Base-by-base conservation (phyloP, 2,888 invertebrate species). In the Torymus aiolomorphi region DNA sequence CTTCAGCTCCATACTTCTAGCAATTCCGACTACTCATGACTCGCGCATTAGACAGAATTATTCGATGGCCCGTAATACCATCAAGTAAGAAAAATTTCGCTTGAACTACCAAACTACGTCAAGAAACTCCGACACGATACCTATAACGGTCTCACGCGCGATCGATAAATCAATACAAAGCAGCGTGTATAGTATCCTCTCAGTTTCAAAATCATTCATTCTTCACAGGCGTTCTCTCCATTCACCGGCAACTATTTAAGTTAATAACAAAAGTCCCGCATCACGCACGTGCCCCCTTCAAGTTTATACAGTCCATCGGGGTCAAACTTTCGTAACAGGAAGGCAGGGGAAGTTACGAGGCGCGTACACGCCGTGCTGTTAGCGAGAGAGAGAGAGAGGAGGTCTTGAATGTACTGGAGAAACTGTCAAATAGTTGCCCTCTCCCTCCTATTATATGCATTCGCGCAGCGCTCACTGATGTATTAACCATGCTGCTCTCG, bases 261-360 rank as follows among this genome's bases (percentile, higher is more conserved):
- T 76, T 74, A 76, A 69, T 69, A 69, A 69, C 61, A 76, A 76
- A 76, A 76, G 67, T 69, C 66, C 24, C 18, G 42, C 63, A 12
- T 63, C 73, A 56, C n/a, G 52, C 16, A 14, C 20, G 14, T 42
- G 8, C 54, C 20, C n/a, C 49, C 24, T 16, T 54, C 62, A 76
- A 76, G 76, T 76, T 76, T 76, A 63, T 67, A 31, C 18, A 72
- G 77, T 59, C 72, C 77, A 77, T 77, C 65, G 77, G 31, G 72
- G 72, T 78, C 77, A 72, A 72, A 78, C 77, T 78, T 24, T 51
- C 56, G n/a, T 61, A 75, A 75, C 75, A 63, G 74, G n/a, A 49
- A 18, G 14, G 24, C 18, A 54, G 2, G 8, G 51, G 49, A 57
- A 70, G 70, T 76, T 70, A 66, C 42, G n/a, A n/a, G n/a, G 31